Base-by-base conservation (phyloP, 2,888 invertebrate species). In the Trissoscelio sp. region DNA sequence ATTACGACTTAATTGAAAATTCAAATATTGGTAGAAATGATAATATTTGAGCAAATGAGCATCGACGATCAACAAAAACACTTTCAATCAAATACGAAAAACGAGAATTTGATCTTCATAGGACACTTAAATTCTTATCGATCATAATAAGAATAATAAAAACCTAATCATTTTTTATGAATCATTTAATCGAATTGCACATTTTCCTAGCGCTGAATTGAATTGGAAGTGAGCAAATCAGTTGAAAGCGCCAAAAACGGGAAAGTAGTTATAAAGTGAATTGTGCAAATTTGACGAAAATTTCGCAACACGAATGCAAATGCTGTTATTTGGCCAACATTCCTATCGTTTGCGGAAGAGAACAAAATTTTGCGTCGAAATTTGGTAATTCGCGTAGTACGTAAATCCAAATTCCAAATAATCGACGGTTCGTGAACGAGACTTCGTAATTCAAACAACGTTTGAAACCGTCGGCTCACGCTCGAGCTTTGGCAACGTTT, bases 361-460 rank as follows among this genome's bases (percentile, higher is more conserved):
- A n/a, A n/a, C 70, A 64, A 73, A 80, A 78, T 70, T 58, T 82
- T 16, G 34, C 69, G 62, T 24, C 14, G 67, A 79, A 73, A 73
- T 79, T 73, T 72, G 48, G 75, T 75, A 77, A 74, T 81, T 51
- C 78, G 34, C 28, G 20, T 53, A 69, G 57, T 67, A 73, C 60
- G 74, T 64, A 55, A 62, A 74, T 79, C 73, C 62, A 57, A 77
- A 83, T 83, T 83, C 83, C 84, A 74, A 82, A 83, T 83, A 81
- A 78, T 80, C 81, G 78, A 74, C 79, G 83, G 80, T 78, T 81
- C 83, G 84, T 84, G 85, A 85, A 86, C 85, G 85, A 84, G 86
- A 88, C 84, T 88, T 86, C 77, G 85, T 83, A 87, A 88, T 88
- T 86, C 87, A 87, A 88, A 87, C 86, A 87, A 84, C 85, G 86